Base-by-base conservation (phyloP, 2,797 vertebrate species). In the Hydrocynus forskahlii region DNA sequence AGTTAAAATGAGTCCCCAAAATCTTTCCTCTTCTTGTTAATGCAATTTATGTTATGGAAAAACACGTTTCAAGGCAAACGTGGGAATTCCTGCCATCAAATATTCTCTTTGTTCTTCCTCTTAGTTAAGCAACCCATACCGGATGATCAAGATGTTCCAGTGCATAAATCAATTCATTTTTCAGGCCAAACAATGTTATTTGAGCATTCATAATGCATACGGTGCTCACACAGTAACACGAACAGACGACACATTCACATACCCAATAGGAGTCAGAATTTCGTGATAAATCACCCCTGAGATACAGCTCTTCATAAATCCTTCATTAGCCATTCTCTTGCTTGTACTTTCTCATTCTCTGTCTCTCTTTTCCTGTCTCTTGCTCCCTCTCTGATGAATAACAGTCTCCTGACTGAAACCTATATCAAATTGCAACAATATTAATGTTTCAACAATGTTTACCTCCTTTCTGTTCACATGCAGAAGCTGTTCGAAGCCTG, bases 221-320 rank as follows among this genome's bases (percentile, higher is more conserved):
- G 55, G 55, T 66, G 73, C n/a, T 68, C 57, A 72, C 64, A 40
- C 69, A 75, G 62, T 21, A 64, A 66, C 57, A 76, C 40, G 52
- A 19, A 74, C 52, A 60, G 23, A 82, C 38, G 25, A 57, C 66
- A 76, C 9, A 19, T 23, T 76, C 62, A 68, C 50, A 29, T n/a
- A 80, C 57, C 73, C n/a, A 54, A 21, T 52, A 38, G 57, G 29
- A 75, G 52, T 16, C 60, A 55, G 54, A 64, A 84, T 75, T 83
- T 81, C 54, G 62, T 81, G 60, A 86, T 84, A 74, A 84, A 81
- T 79, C 76, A 83, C 77, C 83, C 52, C 62, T 69, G 82, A 84
- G 82, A 82, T 81, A 69, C 78, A 62, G 68, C 79, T 79, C 69
- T 81, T 86, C 82, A 86, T 83, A 84, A 84, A 84, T 86, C 73